phyloP scores from a whole-genome alignment of 64 coral and sea anemone species.

The Exaiptasia diaphana region DNA sequence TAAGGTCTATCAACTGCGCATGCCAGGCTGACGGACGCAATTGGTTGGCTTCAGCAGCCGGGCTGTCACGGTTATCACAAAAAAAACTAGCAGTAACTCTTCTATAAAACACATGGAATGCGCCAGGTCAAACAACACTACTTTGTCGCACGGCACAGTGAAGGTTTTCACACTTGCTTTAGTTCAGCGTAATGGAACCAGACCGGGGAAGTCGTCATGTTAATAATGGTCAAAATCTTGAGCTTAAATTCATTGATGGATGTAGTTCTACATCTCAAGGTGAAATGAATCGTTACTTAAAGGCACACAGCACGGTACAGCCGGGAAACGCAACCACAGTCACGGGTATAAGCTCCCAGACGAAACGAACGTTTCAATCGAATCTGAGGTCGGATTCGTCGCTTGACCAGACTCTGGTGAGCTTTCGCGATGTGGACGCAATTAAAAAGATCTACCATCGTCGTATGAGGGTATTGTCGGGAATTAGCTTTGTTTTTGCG shows the following conservation, averaged over 20 bases:
- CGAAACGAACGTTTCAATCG: conserved; percentile 39
- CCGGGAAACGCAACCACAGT: not conserved
- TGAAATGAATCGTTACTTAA: conserved; percentile 21
- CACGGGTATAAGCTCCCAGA: not conserved
- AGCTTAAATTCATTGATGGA: not conserved
- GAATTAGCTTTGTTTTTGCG: conserved; percentile 50
- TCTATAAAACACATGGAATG: not conserved
- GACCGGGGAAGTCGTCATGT: not conserved
- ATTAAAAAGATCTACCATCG: conserved; percentile 68
- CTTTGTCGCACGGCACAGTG: not conserved
- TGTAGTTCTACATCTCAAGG: conserved; percentile 11
- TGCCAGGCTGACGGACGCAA: too few relatives aligned
- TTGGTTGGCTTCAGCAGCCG: too few relatives aligned
- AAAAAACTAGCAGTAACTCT: too few relatives aligned
- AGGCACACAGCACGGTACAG: conserved; percentile 11
- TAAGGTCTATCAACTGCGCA: too few relatives aligned
- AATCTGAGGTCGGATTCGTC: conserved; percentile 1
- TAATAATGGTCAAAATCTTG: not conserved
- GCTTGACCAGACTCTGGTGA: conserved; percentile 55
- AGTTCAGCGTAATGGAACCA: not conserved
- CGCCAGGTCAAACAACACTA: not conserved
- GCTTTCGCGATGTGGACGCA: conserved; percentile 52
- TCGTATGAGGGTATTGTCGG: conserved; percentile 49
- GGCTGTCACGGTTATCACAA: too few relatives aligned
- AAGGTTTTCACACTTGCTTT: not conserved